Conservation (phyloP, 2,113 vertebrate genomes). For the Willisornis vidua region DNA sequence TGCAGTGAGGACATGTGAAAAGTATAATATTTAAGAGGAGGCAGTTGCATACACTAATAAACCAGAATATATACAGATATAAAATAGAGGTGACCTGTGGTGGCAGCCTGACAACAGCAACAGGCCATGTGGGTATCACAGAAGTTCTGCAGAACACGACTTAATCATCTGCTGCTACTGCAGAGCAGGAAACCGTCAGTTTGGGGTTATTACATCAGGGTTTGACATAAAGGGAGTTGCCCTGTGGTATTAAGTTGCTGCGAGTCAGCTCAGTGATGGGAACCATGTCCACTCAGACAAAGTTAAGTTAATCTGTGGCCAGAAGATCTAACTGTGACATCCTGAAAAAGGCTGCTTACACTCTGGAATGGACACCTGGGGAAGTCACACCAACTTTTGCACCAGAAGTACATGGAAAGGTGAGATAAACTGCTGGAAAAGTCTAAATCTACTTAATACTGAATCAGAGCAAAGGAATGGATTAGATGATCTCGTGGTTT, state of each 20-base stretch:
- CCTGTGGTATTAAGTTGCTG: background rate
- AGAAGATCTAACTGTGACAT: background rate
- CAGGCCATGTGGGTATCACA: background rate
- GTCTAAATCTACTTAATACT: background rate
- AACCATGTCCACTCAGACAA: background rate
- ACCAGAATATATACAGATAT: background rate
- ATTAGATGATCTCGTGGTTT: background rate
- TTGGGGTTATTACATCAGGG: background rate
- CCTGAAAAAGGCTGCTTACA: background rate
- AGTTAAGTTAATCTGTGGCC: background rate
- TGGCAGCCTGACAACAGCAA: background rate
- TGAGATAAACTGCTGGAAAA: background rate
- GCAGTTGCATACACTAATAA: background rate
- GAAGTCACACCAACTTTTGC: background rate
- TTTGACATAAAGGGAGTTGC: background rate
- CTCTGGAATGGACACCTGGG: background rate
- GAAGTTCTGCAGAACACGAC: background rate
- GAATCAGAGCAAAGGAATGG: slow-evolving; percentile 1
- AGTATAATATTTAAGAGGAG: background rate
- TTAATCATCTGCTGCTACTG: slow-evolving; percentile 6
- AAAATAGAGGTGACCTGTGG: background rate
- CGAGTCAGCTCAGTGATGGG: background rate
- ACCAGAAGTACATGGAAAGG: background rate
- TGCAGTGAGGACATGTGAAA: background rate
- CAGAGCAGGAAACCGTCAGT: background rate